These are phyloP conservation scores for Malaclemys terrapin DNA, from an alignment of 2,113 vertebrate genomes.

Conservation along the genomic window DNA sequence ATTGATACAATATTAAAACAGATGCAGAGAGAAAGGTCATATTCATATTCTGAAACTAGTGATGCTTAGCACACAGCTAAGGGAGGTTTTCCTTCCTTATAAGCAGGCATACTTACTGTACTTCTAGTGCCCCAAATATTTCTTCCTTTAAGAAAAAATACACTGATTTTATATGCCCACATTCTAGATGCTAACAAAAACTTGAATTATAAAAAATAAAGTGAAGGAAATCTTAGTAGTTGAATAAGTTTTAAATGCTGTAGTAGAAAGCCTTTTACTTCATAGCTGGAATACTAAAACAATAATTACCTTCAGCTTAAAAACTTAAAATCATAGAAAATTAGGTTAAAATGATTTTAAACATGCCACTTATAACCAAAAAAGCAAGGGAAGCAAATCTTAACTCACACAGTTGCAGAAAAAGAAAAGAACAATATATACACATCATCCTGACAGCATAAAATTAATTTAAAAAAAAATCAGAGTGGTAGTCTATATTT, in stretches of 20 bases:
- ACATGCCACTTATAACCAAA: neutral
- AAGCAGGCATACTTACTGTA: slow-evolving; percentile 31
- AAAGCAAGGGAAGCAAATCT: neutral
- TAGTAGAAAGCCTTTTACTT: neutral
- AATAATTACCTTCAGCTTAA: neutral
- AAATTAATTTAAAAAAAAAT: neutral
- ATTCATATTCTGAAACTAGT: slow-evolving; percentile 71
- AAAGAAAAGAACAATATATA: neutral
- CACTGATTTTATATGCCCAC: neutral
- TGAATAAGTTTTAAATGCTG: neutral
- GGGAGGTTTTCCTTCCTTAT: neutral
- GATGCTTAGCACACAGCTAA: slow-evolving; percentile 61
- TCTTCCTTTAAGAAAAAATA: neutral
- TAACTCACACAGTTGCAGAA: neutral
- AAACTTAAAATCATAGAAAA: slow-evolving; percentile 1
- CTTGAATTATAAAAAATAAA: neutral
- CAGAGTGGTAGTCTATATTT: neutral
- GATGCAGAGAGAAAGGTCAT: slow-evolving; percentile 22
- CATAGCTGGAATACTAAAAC: neutral
- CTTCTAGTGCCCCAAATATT: neutral
- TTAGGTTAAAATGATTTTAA: neutral
- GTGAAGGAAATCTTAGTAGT: neutral
- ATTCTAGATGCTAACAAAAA: neutral
- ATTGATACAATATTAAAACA: slow-evolving; percentile 60
- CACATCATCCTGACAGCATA: neutral